A percentile compares a stretch with the other conserved stretches of the same genome.
These are phyloP conservation scores for Spondyliosoma cantharus DNA, from an alignment of 2,797 vertebrate species.

Conservation along the genomic window DNA sequence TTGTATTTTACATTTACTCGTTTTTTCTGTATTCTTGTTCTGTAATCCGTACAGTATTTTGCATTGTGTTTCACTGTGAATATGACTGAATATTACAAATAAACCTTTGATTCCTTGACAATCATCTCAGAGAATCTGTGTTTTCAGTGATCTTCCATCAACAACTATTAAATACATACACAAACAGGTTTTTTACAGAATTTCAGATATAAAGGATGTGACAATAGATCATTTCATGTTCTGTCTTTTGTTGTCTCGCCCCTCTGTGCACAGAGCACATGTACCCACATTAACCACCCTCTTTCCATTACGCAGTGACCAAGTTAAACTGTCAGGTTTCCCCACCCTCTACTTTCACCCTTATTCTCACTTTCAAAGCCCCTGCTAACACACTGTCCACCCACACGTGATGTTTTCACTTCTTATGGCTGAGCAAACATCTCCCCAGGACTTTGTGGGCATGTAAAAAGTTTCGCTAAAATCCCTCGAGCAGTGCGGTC, in stretches of 20 bases:
- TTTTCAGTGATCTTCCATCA: not conserved
- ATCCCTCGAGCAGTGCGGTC: accelerated
- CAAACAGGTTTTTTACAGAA: not conserved
- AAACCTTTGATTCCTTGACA: not conserved
- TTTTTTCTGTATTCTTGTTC: not conserved
- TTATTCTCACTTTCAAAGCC: slow-evolving; percentile 18
- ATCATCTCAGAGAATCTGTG: not conserved
- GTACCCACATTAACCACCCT: slow-evolving; percentile 29
- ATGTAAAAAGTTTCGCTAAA: not conserved
- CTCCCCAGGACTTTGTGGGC: not conserved
- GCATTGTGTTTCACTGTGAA: not conserved
- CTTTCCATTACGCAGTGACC: slow-evolving; percentile 12
- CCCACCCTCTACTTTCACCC: slow-evolving; percentile 20
- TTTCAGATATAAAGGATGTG: not conserved
- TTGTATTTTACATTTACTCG: not conserved
- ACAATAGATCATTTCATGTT: not conserved
- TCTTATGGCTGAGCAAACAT: not conserved
- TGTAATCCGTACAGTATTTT: not conserved
- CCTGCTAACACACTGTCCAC: slow-evolving; percentile 27
- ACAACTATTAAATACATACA: not conserved
- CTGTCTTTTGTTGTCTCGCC: not conserved
- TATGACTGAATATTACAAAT: not conserved
- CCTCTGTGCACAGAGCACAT: not conserved
- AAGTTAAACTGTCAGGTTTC: not conserved
- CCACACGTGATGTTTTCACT: slow-evolving; percentile 26